These are phyloP conservation scores for Bambusicola thoracicus DNA, from an alignment of 2,113 vertebrate species.

Conservation along the genomic window DNA sequence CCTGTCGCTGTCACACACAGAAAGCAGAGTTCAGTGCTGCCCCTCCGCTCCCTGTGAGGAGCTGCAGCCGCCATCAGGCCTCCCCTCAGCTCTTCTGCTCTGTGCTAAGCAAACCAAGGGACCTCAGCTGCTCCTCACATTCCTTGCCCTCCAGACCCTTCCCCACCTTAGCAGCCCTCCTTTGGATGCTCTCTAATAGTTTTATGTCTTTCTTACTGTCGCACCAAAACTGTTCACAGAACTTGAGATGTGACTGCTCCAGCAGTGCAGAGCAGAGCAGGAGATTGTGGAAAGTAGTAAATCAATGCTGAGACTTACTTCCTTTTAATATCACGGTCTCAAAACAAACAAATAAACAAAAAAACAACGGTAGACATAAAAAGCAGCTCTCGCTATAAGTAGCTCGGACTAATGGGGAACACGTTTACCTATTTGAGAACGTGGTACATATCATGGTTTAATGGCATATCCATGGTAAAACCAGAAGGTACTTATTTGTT, in stretches of 20 bases:
- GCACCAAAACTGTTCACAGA: background rate
- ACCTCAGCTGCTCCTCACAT: too few relatives aligned
- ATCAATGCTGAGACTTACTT: background rate
- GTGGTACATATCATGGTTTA: background rate
- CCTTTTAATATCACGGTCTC: background rate
- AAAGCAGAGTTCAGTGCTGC: background rate
- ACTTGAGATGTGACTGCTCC: background rate
- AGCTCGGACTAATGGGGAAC: background rate
- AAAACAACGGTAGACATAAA: background rate
- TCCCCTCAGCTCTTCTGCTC: too few relatives aligned
- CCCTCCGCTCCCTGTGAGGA: background rate
- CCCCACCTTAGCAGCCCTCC: background rate
- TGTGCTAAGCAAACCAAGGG: too few relatives aligned
- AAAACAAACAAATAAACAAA: background rate
- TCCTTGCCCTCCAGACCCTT: background rate
- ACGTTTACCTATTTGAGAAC: background rate
- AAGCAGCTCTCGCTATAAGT: background rate
- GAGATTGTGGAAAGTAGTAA: background rate
- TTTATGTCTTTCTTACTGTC: background rate
- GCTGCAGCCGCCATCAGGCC: too few relatives aligned
- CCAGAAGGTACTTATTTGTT: background rate
- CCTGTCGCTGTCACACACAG: background rate
- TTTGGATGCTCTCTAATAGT: background rate
- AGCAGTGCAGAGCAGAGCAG: background rate
- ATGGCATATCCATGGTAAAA: background rate